A percentile compares a stretch with the other conserved stretches of the same genome.
Conservation (phyloP, 1,140 invertebrate genomes). For the Saccostrea cuccullata region DNA sequence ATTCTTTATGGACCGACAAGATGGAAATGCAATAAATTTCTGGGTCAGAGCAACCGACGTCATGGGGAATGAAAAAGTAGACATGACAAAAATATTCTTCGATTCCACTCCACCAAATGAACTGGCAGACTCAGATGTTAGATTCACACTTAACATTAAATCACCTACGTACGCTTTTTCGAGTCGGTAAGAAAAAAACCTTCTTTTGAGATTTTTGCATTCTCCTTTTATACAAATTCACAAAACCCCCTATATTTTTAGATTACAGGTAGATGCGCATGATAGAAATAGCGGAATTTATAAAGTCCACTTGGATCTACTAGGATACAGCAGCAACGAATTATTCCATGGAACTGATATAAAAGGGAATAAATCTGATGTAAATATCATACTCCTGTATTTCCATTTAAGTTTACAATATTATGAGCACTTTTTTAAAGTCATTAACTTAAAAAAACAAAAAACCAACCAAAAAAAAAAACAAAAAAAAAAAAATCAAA, state of each 20-base stretch:
- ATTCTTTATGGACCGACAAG: slow-evolving; percentile 16
- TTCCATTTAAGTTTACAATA: too few relatives aligned
- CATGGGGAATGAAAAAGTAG: slow-evolving; percentile 41
- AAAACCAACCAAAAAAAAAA: too few relatives aligned
- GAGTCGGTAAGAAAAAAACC: not conserved
- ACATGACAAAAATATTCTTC: slow-evolving; percentile 27
- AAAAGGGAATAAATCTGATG: slow-evolving; percentile 42
- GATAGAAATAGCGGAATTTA: slow-evolving; percentile 46
- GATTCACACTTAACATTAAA: not conserved
- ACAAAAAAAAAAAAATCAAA: too few relatives aligned
- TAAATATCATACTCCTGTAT: not conserved
- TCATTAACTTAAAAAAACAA: too few relatives aligned
- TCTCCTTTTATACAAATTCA: too few relatives aligned
- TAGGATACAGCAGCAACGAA: not conserved
- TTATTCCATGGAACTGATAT: not conserved
- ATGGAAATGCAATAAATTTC: slow-evolving; percentile 44
- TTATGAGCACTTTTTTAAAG: too few relatives aligned
- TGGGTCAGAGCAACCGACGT: slow-evolving; percentile 49
- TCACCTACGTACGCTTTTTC: not conserved
- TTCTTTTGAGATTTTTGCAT: too few relatives aligned
- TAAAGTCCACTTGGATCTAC: slow-evolving; percentile 40
- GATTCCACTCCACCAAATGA: slow-evolving; percentile 40
- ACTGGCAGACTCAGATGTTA: not conserved
- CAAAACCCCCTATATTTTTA: not conserved
- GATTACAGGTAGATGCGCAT: slow-evolving; percentile 15